Conservation (phyloP, 2,797 vertebrate species). For the Simalia tracyae region DNA sequence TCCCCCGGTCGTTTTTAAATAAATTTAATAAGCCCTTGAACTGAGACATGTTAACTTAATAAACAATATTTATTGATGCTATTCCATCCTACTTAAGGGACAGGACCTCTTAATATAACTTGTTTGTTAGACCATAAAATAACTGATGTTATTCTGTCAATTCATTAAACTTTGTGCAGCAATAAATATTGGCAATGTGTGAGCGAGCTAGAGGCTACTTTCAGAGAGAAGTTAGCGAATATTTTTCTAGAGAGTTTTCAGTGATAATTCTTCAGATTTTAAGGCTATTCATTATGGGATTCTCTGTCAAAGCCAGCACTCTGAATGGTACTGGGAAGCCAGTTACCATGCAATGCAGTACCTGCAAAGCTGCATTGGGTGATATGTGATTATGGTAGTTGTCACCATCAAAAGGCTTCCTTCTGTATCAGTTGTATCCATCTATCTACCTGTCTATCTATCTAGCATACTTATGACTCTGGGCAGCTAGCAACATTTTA, state of each 20-base stretch:
- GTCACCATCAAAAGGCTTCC: not conserved
- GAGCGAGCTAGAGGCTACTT: not conserved
- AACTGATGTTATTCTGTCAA: not conserved
- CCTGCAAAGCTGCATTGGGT: not conserved
- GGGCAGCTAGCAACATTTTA: not conserved
- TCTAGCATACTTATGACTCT: not conserved
- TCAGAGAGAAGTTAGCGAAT: constrained; percentile 12
- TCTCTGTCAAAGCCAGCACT: not conserved
- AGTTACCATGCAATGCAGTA: not conserved
- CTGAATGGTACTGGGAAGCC: not conserved
- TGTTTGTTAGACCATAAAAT: not conserved
- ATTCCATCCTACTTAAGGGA: not conserved
- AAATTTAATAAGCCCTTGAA: not conserved
- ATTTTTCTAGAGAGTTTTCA: constrained; percentile 3
- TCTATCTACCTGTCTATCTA: not conserved
- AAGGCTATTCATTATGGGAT: not conserved
- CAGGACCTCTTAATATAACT: not conserved
- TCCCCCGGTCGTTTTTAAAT: not conserved
- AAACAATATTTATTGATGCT: not conserved
- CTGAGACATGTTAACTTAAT: not conserved
- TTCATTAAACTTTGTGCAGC: not conserved
- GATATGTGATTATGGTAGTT: not conserved
- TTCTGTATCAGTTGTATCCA: not conserved
- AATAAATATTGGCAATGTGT: constrained; percentile 3
- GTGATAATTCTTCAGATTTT: not conserved